These are phyloP conservation scores for Bombus terrestris DNA, from an alignment of 1,140 invertebrate genomes.

Conservation along the genomic window DNA sequence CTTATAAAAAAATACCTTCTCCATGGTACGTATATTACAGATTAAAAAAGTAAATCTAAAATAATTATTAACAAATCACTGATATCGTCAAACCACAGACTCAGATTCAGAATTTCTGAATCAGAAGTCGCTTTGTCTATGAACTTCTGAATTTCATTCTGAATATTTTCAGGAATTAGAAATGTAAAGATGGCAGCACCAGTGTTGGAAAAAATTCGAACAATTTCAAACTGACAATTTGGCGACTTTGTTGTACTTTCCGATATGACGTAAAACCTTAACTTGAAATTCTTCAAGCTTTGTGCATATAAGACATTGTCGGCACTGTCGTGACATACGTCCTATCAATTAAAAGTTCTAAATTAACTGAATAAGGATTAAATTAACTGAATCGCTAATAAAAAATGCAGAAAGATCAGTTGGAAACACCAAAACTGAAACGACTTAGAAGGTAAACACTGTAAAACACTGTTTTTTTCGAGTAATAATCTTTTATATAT, in stretches of 20 bases:
- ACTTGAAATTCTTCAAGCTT: not conserved
- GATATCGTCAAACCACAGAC: not conserved
- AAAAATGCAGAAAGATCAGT: constrained; percentile 16
- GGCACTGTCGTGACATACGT: not conserved
- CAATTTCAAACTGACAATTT: constrained; percentile 13
- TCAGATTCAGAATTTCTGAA: too few species aligned
- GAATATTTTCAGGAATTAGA: not conserved
- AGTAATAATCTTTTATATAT: not conserved
- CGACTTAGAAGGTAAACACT: not conserved
- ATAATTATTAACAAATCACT: not conserved
- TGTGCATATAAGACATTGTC: not conserved
- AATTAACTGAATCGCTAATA: not conserved
- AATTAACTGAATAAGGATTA: not conserved
- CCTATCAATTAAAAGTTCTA: not conserved
- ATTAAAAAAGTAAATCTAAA: not conserved
- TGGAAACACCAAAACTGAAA: not conserved
- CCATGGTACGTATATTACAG: not conserved
- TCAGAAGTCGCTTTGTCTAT: too few species aligned
- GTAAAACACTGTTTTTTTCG: not conserved
- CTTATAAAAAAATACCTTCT: not conserved
- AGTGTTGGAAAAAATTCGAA: not conserved
- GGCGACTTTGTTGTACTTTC: not conserved
- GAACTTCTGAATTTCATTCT: not conserved
- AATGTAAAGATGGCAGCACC: not conserved
- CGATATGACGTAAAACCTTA: not conserved